Base-by-base conservation (phyloP, 2,888 invertebrate genomes). In the Hyposoter dolosus region DNA sequence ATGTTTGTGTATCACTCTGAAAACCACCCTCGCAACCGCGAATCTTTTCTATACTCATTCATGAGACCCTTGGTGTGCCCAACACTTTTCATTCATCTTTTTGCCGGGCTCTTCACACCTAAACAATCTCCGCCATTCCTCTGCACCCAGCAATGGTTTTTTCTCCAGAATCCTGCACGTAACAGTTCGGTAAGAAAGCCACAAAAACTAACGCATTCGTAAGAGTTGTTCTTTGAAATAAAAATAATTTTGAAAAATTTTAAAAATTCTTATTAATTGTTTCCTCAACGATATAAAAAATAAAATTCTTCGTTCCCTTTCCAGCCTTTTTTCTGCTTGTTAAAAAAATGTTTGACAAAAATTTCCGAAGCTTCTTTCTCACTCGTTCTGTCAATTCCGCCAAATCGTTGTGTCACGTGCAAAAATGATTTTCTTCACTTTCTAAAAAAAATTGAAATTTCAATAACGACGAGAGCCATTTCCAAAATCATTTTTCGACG, bases 51-150 rank as follows among this genome's bases (percentile, higher is more conserved):
- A 65, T 76, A 23, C 79, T 86, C 87, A 89, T 90, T 90, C 90
- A 88, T 60, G 85, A 82, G 82, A 47, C 84, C 63, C 72, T 75
- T 80, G 69, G 74, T 28, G 65, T 76, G 83, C 76, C 86, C 88
- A 84, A 81, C 87, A 87, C 89, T 89, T 89, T 90, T 90, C 90
- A 89, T 90, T 89, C 88, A 89, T 90, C 88, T 79, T 88, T 84
- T 86, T 75, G 74, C 63, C 76, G 40, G 17, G 17, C 60, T n/a
- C 65, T 28, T 65, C 56, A 28, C 60, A 60, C 28, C 60, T 28
- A 60, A 60, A 60, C 28, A 15, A 60, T 60, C 60, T 60, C 0
- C 15, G 3, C 56, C 23, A 56, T 56, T 23, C 56, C 23, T 23
- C 3, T 23, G 23, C 23, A 56, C 56, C 56, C 3, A 12, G 68